These are phyloP conservation scores for Oxycera nigricornis DNA, from an alignment of 2,888 invertebrate genomes.

Conservation along the genomic window DNA sequence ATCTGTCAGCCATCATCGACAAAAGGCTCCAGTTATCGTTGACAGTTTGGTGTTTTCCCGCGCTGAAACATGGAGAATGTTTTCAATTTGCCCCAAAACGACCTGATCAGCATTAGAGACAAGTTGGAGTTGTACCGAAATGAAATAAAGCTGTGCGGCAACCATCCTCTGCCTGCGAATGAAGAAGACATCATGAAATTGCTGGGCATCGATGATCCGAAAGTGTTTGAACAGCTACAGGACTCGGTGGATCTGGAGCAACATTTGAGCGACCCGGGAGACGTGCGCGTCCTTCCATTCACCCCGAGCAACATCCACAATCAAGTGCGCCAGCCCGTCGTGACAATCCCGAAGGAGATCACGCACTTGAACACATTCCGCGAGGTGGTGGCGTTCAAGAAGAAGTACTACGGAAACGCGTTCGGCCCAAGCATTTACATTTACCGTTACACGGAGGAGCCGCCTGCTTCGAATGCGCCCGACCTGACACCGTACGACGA, in stretches of 20 bases:
- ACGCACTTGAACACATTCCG: slow-evolving; percentile 38
- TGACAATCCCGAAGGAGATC: slow-evolving; percentile 42
- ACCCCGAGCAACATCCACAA: slow-evolving; percentile 48
- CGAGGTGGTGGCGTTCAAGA: slow-evolving; percentile 19
- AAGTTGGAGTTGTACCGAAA: slow-evolving; percentile 51
- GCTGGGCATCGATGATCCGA: slow-evolving; percentile 45
- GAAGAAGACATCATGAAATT: slow-evolving; percentile 47
- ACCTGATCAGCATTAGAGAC: slow-evolving; percentile 50
- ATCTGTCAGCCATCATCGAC: neutral
- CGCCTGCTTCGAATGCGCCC: slow-evolving; percentile 27
- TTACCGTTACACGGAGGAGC: slow-evolving; percentile 50
- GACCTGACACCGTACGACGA: slow-evolving; percentile 58
- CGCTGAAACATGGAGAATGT: slow-evolving; percentile 54
- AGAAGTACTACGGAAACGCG: slow-evolving; percentile 10
- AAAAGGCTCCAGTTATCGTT: neutral
- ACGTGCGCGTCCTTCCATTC: slow-evolving; percentile 49
- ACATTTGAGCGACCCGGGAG: slow-evolving; percentile 49
- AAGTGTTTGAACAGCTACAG: slow-evolving; percentile 46
- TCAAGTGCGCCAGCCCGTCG: neutral
- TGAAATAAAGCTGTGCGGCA: slow-evolving; percentile 34
- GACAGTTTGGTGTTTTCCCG: neutral
- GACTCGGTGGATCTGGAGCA: slow-evolving; percentile 49
- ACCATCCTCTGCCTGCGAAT: slow-evolving; percentile 44
- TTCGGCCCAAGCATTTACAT: neutral
- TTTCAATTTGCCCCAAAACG: slow-evolving; percentile 48